phyloP scores from a whole-genome alignment of 2,797 vertebrate species.

The Fratercula arctica region DNA sequence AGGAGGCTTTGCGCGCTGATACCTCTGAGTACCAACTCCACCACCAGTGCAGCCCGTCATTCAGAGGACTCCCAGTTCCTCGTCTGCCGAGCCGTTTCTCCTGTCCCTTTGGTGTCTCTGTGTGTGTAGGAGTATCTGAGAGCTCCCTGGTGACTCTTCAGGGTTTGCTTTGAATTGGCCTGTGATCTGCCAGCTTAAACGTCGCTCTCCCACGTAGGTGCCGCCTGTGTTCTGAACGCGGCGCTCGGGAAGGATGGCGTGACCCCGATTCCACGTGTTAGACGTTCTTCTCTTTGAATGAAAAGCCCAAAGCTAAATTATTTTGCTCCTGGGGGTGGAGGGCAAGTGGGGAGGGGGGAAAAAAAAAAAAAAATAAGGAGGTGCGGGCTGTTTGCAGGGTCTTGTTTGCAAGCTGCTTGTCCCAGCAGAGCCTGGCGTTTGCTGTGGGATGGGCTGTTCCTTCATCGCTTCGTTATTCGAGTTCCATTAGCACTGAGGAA shows the following conservation, averaged over 20 bases:
- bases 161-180: neutral
- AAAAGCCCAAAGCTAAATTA: neutral
- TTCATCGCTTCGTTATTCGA: fast-evolving
- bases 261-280: neutral
- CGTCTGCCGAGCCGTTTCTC: neutral
- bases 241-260: neutral
- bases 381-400: neutral
- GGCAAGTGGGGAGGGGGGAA: fast-evolving
- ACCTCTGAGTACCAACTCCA: neutral
- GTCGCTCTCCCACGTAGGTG: neutral
- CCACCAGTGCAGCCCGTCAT: neutral
- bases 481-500: neutral
- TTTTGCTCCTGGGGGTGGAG: neutral
- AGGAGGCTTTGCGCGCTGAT: neutral
- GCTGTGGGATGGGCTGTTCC: neutral
- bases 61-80: neutral
- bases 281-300: neutral
- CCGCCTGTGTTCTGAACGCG: neutral
- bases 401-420: neutral
- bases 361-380: neutral
- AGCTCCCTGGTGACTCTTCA: neutral
- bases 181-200: neutral
- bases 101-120: neutral
- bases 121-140: neutral
- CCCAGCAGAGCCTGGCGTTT: neutral